These are phyloP conservation scores for Nemotelus nigrinus DNA, from an alignment of 2,888 invertebrate species.

Conservation along the genomic window DNA sequence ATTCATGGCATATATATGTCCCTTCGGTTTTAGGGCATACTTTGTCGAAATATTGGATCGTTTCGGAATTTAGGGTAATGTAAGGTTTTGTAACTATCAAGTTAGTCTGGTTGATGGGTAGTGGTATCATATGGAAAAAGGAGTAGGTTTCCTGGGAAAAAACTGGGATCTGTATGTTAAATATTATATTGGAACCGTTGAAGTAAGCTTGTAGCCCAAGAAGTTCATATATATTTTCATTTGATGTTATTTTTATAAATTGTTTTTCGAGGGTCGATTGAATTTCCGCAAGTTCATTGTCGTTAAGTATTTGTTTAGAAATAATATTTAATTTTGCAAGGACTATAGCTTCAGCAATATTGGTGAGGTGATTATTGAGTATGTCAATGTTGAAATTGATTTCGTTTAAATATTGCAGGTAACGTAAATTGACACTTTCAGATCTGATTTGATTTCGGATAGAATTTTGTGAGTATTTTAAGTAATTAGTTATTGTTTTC, in stretches of 20 bases:
- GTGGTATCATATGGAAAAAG: conserved; percentile 30
- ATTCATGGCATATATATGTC: too few relatives aligned
- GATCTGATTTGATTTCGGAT: neutral
- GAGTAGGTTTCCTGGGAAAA: conserved; percentile 2
- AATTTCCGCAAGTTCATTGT: conserved; percentile 22
- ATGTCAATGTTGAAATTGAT: conserved; percentile 37
- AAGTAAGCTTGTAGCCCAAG: conserved; percentile 11
- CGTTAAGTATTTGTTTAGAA: conserved; percentile 44
- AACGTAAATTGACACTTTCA: neutral
- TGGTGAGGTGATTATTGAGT: conserved; percentile 24
- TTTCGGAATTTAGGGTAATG: too few relatives aligned
- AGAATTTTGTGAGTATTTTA: neutral
- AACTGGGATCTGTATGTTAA: conserved; percentile 34
- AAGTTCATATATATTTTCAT: conserved; percentile 41
- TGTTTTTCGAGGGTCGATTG: conserved; percentile 11
- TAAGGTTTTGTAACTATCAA: too few relatives aligned
- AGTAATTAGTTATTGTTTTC: conserved; percentile 1
- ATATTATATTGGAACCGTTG: conserved; percentile 30
- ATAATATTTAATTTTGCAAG: conserved; percentile 44
- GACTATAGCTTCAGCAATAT: conserved; percentile 37
- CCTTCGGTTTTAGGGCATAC: neutral
- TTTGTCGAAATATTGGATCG: too few relatives aligned
- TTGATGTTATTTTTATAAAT: conserved; percentile 15
- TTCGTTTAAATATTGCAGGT: conserved; percentile 32
- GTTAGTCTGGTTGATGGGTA: neutral